Evolutionary conservation across 2,113 vertebrate species (phyloP), one percentile per base, ranked within the genome.

Genomic region (Hassar affinis): DNA sequence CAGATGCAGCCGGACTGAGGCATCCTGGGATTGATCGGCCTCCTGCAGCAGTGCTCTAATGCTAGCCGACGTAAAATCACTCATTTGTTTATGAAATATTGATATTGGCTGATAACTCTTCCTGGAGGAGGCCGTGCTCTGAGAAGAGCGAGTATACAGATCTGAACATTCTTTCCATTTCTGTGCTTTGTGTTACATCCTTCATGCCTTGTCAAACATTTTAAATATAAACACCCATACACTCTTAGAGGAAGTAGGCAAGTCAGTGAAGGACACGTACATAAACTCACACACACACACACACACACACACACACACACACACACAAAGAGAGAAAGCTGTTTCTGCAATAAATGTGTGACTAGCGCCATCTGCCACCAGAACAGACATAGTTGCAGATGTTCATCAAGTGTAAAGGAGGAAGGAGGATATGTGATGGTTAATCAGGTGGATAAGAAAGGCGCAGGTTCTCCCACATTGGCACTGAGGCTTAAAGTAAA

Each of bases 61-160:
- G 87, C 89, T 81, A 35, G 77, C 81, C 81, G 90, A 88, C 88
- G 89, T 92, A 90, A 90, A 90, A 84, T 86, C 87, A 89, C 88
- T 91, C 87, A 88, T 89, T 93, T 92, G 91, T 92, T 92, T 92
- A 93, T 94, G 88, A 94, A 94, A 94, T 94, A 94, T 94, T 94
- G 91, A 94, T 94, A 92, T 89, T 91, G 90, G 90, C 90, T 89
- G 88, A 87, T 90, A 66, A 87, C 88, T 91, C 80, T 85, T 91
- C 54, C 88, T 72, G 52, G 83, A 88, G 83, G 86, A 80, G 74
- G 84, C 84, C 66, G 52, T n/a, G 57, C 22, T 33, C 64, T 85
- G 80, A 80, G 61, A 84, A 54, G 20, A 59, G 25, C 6, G 8
- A 4, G n/a, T 27, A 17, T 33, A 20, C 2, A 49, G n/a, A 79